These are phyloP conservation scores for Leucosticte australis DNA, from an alignment of 2,113 vertebrate species.

Conservation along the genomic window DNA sequence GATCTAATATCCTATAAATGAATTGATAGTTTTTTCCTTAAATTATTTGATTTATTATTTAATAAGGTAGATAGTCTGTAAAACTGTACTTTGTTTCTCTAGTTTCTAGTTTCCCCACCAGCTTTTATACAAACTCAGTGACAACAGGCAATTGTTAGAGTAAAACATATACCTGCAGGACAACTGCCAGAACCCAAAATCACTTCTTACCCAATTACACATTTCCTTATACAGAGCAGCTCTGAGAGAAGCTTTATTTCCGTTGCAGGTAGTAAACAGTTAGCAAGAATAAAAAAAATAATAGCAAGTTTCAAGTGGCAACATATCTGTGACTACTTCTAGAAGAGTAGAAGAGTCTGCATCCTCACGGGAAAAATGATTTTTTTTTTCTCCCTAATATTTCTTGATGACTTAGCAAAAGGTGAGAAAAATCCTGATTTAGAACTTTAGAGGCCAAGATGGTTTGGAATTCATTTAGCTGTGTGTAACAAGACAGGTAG, in stretches of 20 bases:
- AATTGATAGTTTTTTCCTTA: neutral
- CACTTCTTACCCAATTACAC: neutral
- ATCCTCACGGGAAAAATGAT: neutral
- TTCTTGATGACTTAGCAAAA: neutral
- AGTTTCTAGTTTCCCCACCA: neutral
- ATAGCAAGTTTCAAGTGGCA: neutral
- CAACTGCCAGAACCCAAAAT: neutral
- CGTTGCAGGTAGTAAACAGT: neutral
- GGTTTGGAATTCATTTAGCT: neutral
- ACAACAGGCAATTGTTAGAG: neutral
- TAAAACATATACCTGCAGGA: neutral
- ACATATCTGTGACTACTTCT: neutral
- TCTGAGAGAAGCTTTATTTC: neutral
- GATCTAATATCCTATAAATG: neutral
- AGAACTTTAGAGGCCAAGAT: neutral
- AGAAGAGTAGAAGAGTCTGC: neutral
- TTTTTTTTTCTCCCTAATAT: neutral
- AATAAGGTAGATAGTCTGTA: neutral
- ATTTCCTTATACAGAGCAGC: neutral
- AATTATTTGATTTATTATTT: neutral
- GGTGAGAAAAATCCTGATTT: neutral
- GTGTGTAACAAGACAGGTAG: neutral
- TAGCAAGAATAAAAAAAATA: neutral
- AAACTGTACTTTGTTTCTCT: neutral
- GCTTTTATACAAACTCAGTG: neutral